phyloP scores from a whole-genome alignment of 2,888 invertebrate species.

The Lacanobia oleracea region DNA sequence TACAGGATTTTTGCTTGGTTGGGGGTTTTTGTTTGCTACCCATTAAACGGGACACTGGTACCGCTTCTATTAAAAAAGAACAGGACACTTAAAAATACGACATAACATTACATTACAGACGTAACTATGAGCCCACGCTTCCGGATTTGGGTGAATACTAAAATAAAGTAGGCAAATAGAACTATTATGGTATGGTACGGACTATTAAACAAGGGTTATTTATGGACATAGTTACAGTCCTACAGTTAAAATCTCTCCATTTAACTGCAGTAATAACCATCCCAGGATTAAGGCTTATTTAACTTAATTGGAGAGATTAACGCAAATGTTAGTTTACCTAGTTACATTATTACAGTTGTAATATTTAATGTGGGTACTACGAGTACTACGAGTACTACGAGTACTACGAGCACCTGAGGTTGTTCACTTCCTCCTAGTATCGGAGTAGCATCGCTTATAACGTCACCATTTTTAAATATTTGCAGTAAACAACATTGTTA shows the following conservation, averaged over 20 bases:
- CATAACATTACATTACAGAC: neutral
- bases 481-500: too few species aligned
- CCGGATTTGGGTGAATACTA: neutral
- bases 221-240: neutral
- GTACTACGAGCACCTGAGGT: neutral
- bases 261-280: constrained; percentile 24
- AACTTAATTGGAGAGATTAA: constrained; percentile 31
- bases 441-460: too few species aligned
- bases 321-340: constrained; percentile 18
- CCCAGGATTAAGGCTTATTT: constrained; percentile 15
- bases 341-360: constrained; percentile 9
- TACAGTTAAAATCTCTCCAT: constrained; percentile 23
- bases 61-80: too few species aligned
- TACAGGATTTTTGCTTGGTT: neutral
- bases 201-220: constrained; percentile 1
- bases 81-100: neutral
- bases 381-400: too few species aligned
- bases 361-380: constrained; percentile 20
- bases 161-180: neutral
- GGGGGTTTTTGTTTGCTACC: too few species aligned
- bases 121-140: neutral
- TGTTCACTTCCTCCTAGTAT: neutral
- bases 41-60: too few species aligned
- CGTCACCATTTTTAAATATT: too few species aligned
- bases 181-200: neutral